These are phyloP conservation scores for Mamestra brassicae DNA, from an alignment of 2,888 invertebrate genomes.

Conservation along the genomic window DNA sequence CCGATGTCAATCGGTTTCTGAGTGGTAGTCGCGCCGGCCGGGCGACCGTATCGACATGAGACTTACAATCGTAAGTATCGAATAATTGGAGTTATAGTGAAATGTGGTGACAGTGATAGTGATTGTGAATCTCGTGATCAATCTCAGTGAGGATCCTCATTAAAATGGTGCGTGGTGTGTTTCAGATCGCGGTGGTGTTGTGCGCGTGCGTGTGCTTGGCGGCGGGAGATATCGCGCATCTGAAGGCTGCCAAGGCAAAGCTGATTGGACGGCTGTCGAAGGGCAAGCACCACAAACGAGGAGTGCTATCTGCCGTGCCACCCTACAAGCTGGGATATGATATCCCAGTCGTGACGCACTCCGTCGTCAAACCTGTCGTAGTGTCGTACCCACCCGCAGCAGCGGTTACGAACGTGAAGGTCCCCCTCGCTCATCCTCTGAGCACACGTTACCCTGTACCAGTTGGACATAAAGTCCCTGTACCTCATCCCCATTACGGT, in stretches of 20 bases:
- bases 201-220: conserved; percentile 78
- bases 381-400: conserved; percentile 88
- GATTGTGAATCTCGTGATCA: conserved; percentile 56
- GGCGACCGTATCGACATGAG: conserved; percentile 83
- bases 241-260: conserved; percentile 79
- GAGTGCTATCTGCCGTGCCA: conserved; percentile 83
- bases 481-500: conserved; percentile 83
- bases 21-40: conserved; percentile 79
- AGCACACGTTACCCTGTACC: conserved; percentile 78
- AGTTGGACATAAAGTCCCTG: conserved; percentile 81
- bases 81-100: conserved; percentile 65
- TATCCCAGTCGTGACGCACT: conserved; percentile 87
- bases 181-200: conserved; percentile 85
- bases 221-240: conserved; percentile 79
- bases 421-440: conserved; percentile 81
- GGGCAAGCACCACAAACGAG: conserved; percentile 84
- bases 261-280: conserved; percentile 76
- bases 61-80: conserved; percentile 81
- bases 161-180: conserved; percentile 78
- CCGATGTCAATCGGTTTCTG: conserved; percentile 78
- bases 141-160: conserved; percentile 43
- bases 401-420: conserved; percentile 85
- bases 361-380: conserved; percentile 86
- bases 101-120: conserved; percentile 61
- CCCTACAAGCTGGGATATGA: conserved; percentile 88